Base-by-base conservation (phyloP, 2,888 invertebrate genomes). In the Ophion slaviceki region DNA sequence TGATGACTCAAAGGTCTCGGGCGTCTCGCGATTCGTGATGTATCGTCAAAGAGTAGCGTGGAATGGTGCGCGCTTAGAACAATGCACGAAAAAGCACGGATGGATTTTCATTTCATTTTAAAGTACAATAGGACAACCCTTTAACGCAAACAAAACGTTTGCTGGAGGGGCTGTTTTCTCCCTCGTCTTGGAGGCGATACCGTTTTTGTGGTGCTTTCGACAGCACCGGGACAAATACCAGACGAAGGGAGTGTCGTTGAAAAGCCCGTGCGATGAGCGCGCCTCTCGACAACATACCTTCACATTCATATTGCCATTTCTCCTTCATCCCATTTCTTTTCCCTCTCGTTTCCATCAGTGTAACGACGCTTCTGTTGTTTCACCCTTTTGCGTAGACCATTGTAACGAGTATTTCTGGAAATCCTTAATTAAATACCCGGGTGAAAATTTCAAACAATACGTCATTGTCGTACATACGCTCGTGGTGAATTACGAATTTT, bases 31-130 rank as follows among this genome's bases (percentile, higher is more conserved):
- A 72, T 78, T 45, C 32, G 57, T 53, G 59, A 66, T 70, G 57
- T 40, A 4, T 14, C 61, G 62, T 61, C 74, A 53, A 75, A 75
- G 64, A 45, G 53, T 53, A 79, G 10, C 45, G 68, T 70, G 17
- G 81, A 78, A 70, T 68, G 36, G 75, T 24, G 47, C 20, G 59
- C 57, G 59, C 20, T 24, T 79, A 79, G 76, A 84, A 86, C 78
- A 86, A 84, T 84, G 83, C 78, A 81, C 78, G 71, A 80, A 85
- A 81, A 81, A 45, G 70, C 75, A 78, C 81, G 80, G 71, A 71
- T 81, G 81, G 79, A 84, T 86, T 78, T 81, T 70, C 81, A 84
- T 84, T 86, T 81, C 81, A 84, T 86, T 84, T 86, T 76, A 79
- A 84, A 71, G 85, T 67, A 86, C 86, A 86, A 86, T 84, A 67